phyloP scores from a whole-genome alignment of 2,888 invertebrate genomes.

The Rhamnusium bicolor region DNA sequence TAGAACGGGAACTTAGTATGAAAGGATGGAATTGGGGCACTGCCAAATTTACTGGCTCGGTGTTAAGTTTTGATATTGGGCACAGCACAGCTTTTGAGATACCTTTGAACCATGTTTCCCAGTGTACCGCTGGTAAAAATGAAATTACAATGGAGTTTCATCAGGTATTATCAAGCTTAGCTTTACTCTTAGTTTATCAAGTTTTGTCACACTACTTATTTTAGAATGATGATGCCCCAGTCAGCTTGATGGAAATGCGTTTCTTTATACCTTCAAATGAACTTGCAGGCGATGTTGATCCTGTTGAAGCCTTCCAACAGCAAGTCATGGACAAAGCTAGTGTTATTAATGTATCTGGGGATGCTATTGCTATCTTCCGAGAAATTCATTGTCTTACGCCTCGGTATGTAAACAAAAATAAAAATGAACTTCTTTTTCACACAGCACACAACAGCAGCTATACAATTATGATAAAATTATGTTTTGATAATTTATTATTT shows the following conservation, averaged over 20 bases:
- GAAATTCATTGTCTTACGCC: constrained; percentile 99
- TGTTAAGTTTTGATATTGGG: constrained; percentile 89
- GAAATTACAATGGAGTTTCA: constrained; percentile 99
- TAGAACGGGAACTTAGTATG: constrained; percentile 92
- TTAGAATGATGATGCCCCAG: constrained; percentile 97
- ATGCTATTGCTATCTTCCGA: constrained; percentile 96
- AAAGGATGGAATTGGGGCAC: constrained; percentile 99
- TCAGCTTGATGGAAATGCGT: constrained; percentile 97
- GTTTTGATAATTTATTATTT: too few species aligned
- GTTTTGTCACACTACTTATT: constrained; percentile 55
- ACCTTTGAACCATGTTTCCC: constrained; percentile 95
- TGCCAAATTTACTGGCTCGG: constrained; percentile 92
- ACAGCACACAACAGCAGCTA: too few species aligned
- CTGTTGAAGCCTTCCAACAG: constrained; percentile 97
- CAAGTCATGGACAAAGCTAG: constrained; percentile 98
- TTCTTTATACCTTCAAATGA: constrained; percentile 97
- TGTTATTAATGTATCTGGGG: constrained; percentile 97
- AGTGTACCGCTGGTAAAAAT: constrained; percentile 96
- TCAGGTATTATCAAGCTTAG: constrained; percentile 78
- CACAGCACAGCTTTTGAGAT: constrained; percentile 94
- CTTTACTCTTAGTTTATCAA: not conserved
- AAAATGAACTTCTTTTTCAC: too few species aligned
- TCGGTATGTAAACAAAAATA: too few species aligned
- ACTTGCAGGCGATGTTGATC: constrained; percentile 88
- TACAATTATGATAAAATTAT: too few species aligned